Evolutionary conservation across 1,140 invertebrate genomes (phyloP).

Genomic region (Drosophila setifemur): DNA sequence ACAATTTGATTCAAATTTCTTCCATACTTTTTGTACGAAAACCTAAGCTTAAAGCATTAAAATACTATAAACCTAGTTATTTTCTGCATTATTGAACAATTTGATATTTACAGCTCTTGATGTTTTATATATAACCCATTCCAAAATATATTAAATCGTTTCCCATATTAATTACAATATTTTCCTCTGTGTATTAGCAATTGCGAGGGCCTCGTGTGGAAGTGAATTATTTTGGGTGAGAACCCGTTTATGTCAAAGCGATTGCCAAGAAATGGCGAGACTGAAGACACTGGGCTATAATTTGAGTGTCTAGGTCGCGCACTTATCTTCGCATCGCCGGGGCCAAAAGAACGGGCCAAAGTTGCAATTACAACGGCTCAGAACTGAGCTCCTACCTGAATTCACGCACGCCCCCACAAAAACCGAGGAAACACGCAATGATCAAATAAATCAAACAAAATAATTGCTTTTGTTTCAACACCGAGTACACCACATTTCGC

Average conservation of each 20-base stretch:
- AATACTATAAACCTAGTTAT: too few relatives aligned
- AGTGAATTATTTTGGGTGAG: slow-evolving; percentile 29
- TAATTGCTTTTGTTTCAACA: slow-evolving; percentile 72
- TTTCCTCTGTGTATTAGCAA: background rate
- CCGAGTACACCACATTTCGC: slow-evolving; percentile 49
- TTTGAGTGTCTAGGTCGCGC: slow-evolving; percentile 65
- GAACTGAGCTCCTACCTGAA: slow-evolving; percentile 20
- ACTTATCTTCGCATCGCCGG: slow-evolving; percentile 58
- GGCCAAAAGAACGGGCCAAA: slow-evolving; percentile 12
- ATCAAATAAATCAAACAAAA: slow-evolving; percentile 77
- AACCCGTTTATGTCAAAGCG: slow-evolving; percentile 44
- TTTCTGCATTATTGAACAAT: too few relatives aligned
- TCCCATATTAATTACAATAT: too few relatives aligned
- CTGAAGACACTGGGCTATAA: slow-evolving; percentile 65
- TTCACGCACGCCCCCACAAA: slow-evolving; percentile 27
- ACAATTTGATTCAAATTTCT: too few relatives aligned
- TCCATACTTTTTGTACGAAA: too few relatives aligned
- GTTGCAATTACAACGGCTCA: slow-evolving; percentile 65
- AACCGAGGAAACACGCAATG: slow-evolving; percentile 57
- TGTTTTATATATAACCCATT: too few relatives aligned
- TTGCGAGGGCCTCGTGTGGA: background rate
- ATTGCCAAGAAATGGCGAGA: slow-evolving; percentile 30
- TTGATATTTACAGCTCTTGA: too few relatives aligned
- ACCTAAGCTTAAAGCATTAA: too few relatives aligned
- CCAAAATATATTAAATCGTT: background rate